These are phyloP conservation scores for Lepus americanus DNA, from an alignment of 2,113 vertebrate species.

Conservation along the genomic window DNA sequence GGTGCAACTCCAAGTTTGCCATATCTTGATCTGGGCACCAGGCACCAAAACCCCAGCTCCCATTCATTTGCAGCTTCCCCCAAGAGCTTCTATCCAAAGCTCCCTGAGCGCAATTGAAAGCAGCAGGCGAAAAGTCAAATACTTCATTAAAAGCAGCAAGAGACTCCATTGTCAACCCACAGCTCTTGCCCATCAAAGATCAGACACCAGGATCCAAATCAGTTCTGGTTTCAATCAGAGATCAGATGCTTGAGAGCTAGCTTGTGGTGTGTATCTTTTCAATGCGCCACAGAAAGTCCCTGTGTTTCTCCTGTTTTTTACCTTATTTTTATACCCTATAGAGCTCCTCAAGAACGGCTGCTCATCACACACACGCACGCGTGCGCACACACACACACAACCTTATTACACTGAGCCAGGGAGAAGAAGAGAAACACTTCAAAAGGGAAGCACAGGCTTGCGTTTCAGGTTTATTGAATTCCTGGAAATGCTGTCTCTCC, in stretches of 20 bases:
- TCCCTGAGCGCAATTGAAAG: constrained; percentile 73
- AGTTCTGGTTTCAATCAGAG: constrained; percentile 80
- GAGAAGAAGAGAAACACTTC: constrained; percentile 65
- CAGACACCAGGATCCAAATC: constrained; percentile 80
- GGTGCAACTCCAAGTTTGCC: not conserved
- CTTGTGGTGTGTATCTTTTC: constrained; percentile 71
- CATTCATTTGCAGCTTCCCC: constrained; percentile 35
- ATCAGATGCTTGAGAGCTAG: constrained; percentile 69
- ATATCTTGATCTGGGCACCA: constrained; percentile 52
- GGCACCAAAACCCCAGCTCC: constrained; percentile 12
- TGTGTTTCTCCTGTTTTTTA: constrained; percentile 65
- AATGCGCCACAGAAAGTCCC: constrained; percentile 67
- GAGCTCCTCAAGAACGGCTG: constrained; percentile 70
- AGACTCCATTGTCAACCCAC: constrained; percentile 75
- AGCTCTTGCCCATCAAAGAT: constrained; percentile 81
- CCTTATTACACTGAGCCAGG: constrained; percentile 72
- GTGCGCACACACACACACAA: not conserved
- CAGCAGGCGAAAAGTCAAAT: constrained; percentile 83
- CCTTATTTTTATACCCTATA: constrained; percentile 76
- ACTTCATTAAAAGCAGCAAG: constrained; percentile 86
- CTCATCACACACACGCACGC: not conserved
- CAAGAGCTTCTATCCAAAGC: constrained; percentile 66
- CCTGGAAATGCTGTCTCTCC: constrained; percentile 6
- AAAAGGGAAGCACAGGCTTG: constrained; percentile 48
- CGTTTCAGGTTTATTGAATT: constrained; percentile 59